phyloP scores from a whole-genome alignment of 2,797 vertebrate genomes.

The Apodemus agrarius region DNA sequence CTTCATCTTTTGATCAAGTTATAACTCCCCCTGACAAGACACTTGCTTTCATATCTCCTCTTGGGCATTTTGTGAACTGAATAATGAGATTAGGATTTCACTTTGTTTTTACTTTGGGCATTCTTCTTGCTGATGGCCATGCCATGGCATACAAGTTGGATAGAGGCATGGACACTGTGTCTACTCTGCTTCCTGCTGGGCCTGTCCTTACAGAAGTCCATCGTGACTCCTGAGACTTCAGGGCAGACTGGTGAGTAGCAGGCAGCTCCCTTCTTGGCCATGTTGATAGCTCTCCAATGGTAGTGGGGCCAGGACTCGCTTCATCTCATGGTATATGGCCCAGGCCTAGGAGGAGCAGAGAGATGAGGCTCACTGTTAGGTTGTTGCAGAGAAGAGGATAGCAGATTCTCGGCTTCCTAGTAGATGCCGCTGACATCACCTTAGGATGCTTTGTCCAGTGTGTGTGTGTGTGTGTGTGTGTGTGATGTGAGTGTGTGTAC shows the following conservation, averaged over 20 bases:
- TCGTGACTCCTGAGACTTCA: neutral
- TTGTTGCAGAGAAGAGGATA: neutral
- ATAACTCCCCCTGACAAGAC: neutral
- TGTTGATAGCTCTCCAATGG: neutral
- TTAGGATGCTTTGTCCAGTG: neutral
- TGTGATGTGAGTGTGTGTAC: too few species aligned
- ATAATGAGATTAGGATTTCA: neutral
- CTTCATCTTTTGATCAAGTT: neutral
- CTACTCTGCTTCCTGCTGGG: neutral
- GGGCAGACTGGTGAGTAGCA: too few species aligned
- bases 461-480: neutral
- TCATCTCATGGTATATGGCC: neutral
- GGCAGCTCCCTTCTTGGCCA: neutral
- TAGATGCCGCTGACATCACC: neutral
- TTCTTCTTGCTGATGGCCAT: too few species aligned
- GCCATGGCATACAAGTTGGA: neutral
- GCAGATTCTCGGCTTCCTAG: neutral
- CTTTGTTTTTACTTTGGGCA: neutral
- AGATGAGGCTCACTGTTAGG: fast-evolving
- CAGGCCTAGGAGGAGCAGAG: fast-evolving
- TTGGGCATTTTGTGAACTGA: neutral
- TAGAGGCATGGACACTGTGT: neutral
- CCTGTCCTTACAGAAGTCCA: too few species aligned
- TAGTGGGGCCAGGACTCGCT: fast-evolving
- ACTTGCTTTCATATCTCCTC: neutral